These are phyloP conservation scores for Falco peregrinus DNA, from an alignment of 2,797 vertebrate species.

Conservation along the genomic window DNA sequence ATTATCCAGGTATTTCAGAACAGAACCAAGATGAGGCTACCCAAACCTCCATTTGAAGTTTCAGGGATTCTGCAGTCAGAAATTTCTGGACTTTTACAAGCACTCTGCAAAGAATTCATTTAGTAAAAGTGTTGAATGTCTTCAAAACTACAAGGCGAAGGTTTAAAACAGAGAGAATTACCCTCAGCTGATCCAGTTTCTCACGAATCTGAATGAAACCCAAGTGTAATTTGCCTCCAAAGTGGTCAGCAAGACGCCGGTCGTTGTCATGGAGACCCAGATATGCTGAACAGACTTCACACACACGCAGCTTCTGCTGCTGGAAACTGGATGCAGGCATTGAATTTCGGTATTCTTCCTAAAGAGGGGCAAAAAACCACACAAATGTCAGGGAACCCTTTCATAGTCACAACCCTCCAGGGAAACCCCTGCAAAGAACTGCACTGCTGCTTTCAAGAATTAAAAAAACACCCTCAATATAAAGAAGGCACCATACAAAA, in stretches of 20 bases:
- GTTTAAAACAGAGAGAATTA: constrained; percentile 62
- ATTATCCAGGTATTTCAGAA: neutral
- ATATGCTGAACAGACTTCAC: constrained; percentile 97
- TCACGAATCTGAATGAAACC: constrained; percentile 99
- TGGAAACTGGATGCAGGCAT: constrained; percentile 99
- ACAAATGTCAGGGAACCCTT: neutral
- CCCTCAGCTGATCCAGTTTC: constrained; percentile 95
- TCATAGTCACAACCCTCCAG: neutral
- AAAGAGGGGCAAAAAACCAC: neutral
- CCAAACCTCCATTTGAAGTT: neutral
- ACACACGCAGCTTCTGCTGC: constrained; percentile 97
- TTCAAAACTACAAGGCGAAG: neutral
- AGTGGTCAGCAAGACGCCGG: constrained; percentile 96
- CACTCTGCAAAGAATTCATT: neutral
- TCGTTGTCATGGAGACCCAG: constrained; percentile 98
- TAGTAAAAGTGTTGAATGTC: neutral
- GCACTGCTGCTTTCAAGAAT: neutral
- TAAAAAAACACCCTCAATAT: neutral
- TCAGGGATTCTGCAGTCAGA: neutral
- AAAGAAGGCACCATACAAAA: neutral
- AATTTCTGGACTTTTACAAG: neutral
- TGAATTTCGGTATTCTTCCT: constrained; percentile 98
- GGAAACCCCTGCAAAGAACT: neutral
- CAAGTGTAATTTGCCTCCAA: constrained; percentile 97
- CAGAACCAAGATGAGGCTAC: neutral